These are phyloP conservation scores for Hypotaenidia okinawae DNA, from an alignment of 2,797 vertebrate genomes.

Conservation along the genomic window DNA sequence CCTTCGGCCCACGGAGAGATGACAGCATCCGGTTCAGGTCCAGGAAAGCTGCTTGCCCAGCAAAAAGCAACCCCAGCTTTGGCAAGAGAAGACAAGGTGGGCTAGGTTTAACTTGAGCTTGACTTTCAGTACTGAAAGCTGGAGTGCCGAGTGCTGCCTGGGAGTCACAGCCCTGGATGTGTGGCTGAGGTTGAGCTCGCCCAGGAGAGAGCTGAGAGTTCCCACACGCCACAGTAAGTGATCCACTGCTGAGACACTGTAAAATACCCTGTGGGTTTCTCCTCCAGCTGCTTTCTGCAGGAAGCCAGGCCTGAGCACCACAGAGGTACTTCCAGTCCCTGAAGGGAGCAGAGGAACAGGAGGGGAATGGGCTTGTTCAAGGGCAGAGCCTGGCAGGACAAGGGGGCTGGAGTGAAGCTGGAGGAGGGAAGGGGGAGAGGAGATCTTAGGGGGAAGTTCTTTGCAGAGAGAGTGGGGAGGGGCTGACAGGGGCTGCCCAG, in stretches of 20 bases:
- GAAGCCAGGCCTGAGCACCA: neutral
- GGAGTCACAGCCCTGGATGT: neutral
- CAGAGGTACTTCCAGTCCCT: too few relatives aligned
- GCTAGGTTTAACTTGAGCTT: neutral
- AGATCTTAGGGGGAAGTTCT: too few relatives aligned
- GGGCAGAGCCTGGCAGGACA: too few relatives aligned
- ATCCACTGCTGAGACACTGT: neutral
- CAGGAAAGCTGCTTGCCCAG: neutral
- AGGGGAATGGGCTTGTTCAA: too few relatives aligned
- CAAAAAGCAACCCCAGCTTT: neutral
- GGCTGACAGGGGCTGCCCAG: too few relatives aligned
- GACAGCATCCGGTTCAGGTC: accelerated
- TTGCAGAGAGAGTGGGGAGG: too few relatives aligned
- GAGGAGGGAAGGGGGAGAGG: too few relatives aligned
- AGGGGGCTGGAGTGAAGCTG: too few relatives aligned
- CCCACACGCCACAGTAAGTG: accelerated
- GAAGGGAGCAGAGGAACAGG: too few relatives aligned
- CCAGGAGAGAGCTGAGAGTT: neutral
- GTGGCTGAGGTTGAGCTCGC: neutral
- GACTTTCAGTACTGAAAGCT: neutral
- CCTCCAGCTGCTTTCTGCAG: neutral
- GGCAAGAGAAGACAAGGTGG: neutral
- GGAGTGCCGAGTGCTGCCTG: accelerated
- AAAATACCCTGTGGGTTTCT: neutral
- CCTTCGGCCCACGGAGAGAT: neutral